These are phyloP conservation scores for Volucella inanis DNA, from an alignment of 2,888 invertebrate genomes.

Conservation along the genomic window DNA sequence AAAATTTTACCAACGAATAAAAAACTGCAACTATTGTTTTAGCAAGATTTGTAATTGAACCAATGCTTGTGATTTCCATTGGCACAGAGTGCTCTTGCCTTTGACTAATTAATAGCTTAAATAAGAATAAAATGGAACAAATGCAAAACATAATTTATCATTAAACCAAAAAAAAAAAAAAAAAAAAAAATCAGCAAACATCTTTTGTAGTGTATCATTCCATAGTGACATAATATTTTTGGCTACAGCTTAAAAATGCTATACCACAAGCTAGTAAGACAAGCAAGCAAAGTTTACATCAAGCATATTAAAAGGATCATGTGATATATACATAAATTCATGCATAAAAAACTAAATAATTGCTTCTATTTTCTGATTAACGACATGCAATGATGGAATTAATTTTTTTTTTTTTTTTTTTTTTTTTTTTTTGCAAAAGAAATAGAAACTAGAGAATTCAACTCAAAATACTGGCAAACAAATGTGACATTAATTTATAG, in stretches of 20 bases:
- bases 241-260: constrained; percentile 11
- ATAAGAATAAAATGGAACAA: no score
- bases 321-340: not conserved
- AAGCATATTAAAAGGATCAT: not conserved
- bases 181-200: no score
- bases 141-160: no score
- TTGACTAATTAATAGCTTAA: not conserved
- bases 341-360: constrained; percentile 2
- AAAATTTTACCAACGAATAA: constrained; percentile 52
- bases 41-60: constrained; percentile 46
- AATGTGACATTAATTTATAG: no score
- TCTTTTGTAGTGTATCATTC: not conserved
- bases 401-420: no score
- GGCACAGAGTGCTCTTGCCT: constrained; percentile 54
- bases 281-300: not conserved
- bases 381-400: no score
- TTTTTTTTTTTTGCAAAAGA: no score
- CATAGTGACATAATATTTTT: constrained; percentile 33
- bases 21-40: constrained; percentile 48
- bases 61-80: constrained; percentile 36
- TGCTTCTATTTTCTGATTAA: not conserved
- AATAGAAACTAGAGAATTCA: no score
- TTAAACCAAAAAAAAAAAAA: no score
- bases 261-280: not conserved
- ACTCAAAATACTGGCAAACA: no score